Conservation (phyloP, 2,113 vertebrate genomes). For the Capricornis sumatraensis region DNA sequence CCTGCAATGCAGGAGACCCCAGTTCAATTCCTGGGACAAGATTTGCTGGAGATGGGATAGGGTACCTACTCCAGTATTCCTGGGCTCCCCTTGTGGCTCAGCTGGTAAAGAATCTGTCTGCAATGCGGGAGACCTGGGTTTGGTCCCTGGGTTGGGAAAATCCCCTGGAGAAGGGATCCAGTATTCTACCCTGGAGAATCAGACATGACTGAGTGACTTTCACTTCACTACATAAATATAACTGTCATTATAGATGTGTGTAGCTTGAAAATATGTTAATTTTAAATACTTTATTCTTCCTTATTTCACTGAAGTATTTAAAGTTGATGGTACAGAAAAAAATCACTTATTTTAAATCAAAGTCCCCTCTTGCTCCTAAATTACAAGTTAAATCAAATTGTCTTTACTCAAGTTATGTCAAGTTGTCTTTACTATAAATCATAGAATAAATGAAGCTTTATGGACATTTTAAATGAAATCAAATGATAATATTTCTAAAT, state of each 20-base stretch:
- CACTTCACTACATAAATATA: not conserved
- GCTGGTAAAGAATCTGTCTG: not conserved
- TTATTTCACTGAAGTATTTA: not conserved
- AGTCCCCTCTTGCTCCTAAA: not conserved
- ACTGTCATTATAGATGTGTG: not conserved
- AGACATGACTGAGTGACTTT: not conserved
- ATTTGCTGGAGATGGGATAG: not conserved
- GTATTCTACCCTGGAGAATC: not conserved
- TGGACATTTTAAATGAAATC: not conserved
- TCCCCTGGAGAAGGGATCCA: not conserved
- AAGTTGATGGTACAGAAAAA: not conserved
- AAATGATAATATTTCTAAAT: not conserved
- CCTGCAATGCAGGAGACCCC: not conserved
- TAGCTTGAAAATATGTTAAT: not conserved
- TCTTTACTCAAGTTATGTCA: not conserved
- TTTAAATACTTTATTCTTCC: not conserved
- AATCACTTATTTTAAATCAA: not conserved
- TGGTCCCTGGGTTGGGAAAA: fast-evolving
- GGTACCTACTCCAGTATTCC: not conserved
- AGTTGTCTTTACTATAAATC: not conserved
- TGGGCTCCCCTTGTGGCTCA: not conserved
- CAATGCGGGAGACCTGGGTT: not conserved
- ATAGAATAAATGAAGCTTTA: not conserved
- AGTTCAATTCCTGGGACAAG: not conserved
- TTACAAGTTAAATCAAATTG: not conserved